Evolutionary conservation across 2,797 vertebrate species (phyloP).

Genomic region (Sebastes jordani): DNA sequence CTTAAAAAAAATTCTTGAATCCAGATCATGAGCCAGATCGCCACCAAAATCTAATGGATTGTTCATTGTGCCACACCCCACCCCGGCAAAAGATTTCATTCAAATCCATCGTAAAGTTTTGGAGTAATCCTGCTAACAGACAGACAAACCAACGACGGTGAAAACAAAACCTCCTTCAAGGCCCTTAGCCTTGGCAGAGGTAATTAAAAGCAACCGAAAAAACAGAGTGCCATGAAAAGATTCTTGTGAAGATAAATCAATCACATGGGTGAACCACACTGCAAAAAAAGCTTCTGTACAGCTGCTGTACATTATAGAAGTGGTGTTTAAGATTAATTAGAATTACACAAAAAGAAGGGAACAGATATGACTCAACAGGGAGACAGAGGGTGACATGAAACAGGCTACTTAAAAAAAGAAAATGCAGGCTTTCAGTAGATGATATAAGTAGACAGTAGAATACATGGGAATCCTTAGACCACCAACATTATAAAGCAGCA

Average conservation of each 20-base stretch:
- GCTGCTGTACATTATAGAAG: background rate
- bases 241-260: background rate
- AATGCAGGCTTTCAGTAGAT: slow-evolving; percentile 14
- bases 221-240: background rate
- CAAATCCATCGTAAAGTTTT: accelerated
- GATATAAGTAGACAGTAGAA: slow-evolving; percentile 23
- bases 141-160: too few species aligned
- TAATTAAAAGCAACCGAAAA: background rate
- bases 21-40: too few species aligned
- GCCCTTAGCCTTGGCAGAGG: too few species aligned
- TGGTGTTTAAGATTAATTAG: background rate
- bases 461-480: slow-evolving; percentile 47
- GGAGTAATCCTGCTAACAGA: too few species aligned
- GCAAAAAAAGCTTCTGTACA: background rate
- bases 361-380: slow-evolving; percentile 1
- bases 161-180: too few species aligned
- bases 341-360: background rate
- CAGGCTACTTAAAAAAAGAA: background rate
- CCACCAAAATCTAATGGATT: too few species aligned
- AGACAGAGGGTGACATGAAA: background rate
- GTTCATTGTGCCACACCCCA: too few species aligned
- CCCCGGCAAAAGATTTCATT: accelerated
- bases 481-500: slow-evolving; percentile 60
- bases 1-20: too few species aligned
- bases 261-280: background rate